Percentiles rank a stretch among this genome's conserved stretches.
Conservation (phyloP, 2,113 vertebrate genomes). For the Grantiella picta region DNA sequence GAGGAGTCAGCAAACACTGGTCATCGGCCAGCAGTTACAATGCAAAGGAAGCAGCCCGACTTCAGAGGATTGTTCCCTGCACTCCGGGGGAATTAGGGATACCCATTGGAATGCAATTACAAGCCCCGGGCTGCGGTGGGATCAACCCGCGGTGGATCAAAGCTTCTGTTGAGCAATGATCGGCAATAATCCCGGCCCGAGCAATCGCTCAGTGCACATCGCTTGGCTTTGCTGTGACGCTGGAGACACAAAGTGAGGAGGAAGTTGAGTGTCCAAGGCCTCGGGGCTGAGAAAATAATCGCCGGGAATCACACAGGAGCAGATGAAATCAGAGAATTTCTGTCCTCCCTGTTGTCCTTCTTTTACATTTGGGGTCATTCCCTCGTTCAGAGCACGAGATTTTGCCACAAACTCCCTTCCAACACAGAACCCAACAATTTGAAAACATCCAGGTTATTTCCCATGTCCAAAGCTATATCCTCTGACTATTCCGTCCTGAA, state of each 20-base stretch:
- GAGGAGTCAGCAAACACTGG: not conserved
- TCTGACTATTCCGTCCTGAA: not conserved
- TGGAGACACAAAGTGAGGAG: not conserved
- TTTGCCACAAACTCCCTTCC: not conserved
- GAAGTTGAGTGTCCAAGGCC: not conserved
- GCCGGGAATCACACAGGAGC: not conserved
- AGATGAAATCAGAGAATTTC: not conserved
- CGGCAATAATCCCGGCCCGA: not conserved
- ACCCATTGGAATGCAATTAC: constrained; percentile 33
- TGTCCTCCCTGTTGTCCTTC: not conserved
- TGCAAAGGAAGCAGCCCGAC: not conserved
- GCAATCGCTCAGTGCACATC: not conserved
- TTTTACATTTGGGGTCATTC: not conserved
- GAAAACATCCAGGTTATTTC: not conserved
- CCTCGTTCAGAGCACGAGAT: not conserved
- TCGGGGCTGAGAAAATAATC: not conserved
- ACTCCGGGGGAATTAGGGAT: constrained; percentile 50
- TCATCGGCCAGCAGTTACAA: not conserved
- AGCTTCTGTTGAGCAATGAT: not conserved
- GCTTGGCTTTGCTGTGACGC: not conserved
- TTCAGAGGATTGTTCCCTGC: not conserved
- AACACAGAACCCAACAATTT: not conserved
- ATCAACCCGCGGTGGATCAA: not conserved
- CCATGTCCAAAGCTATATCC: not conserved
- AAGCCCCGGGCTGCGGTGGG: not conserved